phyloP scores from a whole-genome alignment of 2,888 invertebrate genomes.

The Diloba caeruleocephala region DNA sequence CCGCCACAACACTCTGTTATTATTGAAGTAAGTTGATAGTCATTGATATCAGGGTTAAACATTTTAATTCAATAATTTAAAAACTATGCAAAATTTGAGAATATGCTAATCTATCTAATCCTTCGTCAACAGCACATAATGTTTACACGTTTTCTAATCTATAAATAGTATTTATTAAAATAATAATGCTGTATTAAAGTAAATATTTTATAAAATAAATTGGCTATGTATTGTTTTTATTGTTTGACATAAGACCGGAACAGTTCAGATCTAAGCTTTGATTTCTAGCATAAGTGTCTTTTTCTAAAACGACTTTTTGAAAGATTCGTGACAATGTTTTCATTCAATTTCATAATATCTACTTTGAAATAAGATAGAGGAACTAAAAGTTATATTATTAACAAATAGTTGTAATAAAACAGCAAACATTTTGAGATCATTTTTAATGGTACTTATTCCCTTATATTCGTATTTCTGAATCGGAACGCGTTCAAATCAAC shows the following conservation, averaged over 20 bases:
- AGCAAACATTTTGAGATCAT: no score
- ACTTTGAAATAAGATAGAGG: no score
- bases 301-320: no score
- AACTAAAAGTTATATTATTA: no score
- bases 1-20: slow-evolving; percentile 92
- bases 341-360: no score
- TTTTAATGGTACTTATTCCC: no score
- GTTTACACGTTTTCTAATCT: slow-evolving; percentile 23
- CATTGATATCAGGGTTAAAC: slow-evolving; percentile 89
- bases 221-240: slow-evolving; percentile 53
- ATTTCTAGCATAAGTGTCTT: background rate
- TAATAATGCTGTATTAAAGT: slow-evolving; percentile 24
- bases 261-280: background rate
- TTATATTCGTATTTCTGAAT: no score
- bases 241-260: slow-evolving; percentile 48
- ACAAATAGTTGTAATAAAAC: no score
- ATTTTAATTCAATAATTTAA: slow-evolving; percentile 68
- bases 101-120: slow-evolving; percentile 18
- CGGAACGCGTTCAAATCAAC: no score
- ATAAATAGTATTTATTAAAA: slow-evolving; percentile 37
- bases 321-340: no score
- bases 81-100: slow-evolving; percentile 26
- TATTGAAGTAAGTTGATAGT: slow-evolving; percentile 91
- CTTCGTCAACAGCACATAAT: slow-evolving; percentile 46
- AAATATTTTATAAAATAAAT: slow-evolving; percentile 50